These are phyloP conservation scores for Capromys pilorides DNA, from an alignment of 2,797 vertebrate species.

Conservation along the genomic window DNA sequence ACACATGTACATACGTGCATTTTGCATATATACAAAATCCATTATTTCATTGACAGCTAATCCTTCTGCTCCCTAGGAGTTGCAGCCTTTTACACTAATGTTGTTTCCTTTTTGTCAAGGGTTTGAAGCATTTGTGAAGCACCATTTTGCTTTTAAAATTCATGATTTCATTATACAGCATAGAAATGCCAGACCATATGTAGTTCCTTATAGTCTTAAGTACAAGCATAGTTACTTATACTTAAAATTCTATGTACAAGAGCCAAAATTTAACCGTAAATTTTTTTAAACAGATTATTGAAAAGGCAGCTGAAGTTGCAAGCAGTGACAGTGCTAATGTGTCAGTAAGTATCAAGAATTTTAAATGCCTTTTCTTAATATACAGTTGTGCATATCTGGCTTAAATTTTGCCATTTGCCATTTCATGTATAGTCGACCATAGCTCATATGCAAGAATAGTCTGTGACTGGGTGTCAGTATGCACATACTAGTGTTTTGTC, in stretches of 20 bases:
- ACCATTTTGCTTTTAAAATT: conserved; percentile 51
- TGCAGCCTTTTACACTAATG: background rate
- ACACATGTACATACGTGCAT: background rate
- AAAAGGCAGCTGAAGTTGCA: conserved; percentile 96
- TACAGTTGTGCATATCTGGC: no score
- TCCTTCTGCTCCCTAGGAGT: background rate
- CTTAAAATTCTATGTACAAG: conserved; percentile 20
- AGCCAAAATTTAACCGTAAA: background rate
- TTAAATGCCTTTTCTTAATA: conserved; percentile 11
- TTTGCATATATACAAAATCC: background rate
- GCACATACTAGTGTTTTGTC: background rate
- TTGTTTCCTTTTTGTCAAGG: background rate
- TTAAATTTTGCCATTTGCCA: no score
- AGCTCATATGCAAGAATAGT: background rate
- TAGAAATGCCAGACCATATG: background rate
- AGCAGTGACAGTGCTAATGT: conserved; percentile 90
- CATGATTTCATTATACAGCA: conserved; percentile 29
- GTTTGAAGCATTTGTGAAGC: conserved; percentile 27
- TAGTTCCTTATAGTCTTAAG: conserved; percentile 26
- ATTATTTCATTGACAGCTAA: background rate
- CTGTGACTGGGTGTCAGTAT: background rate
- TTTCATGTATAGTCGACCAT: background rate
- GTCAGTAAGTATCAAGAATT: conserved; percentile 86
- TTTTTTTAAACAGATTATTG: conserved; percentile 92
- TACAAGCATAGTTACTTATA: conserved; percentile 15